A percentile compares a stretch with the other conserved stretches of the same genome.
Evolutionary conservation across 2,797 vertebrate species (phyloP).

Genomic region (Molossus molossus): DNA sequence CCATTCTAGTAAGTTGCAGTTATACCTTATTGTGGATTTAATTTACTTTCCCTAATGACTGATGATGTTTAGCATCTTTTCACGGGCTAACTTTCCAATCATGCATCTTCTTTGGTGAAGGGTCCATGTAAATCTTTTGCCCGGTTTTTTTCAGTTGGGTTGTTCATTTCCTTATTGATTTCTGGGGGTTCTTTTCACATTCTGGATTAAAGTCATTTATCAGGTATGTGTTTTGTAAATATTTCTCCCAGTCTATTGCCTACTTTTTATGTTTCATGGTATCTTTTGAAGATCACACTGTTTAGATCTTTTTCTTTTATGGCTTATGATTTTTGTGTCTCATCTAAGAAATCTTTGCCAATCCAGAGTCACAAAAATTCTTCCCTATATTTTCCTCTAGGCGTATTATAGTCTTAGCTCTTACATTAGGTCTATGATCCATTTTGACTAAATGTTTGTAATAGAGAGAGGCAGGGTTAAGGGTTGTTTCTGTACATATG

Average conservation of each 20-base stretch:
- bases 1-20: rapidly evolving
- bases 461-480: rapidly evolving
- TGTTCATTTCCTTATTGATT: background rate
- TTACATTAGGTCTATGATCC: background rate
- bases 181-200: background rate
- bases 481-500: background rate
- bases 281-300: background rate
- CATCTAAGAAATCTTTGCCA: background rate
- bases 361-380: background rate
- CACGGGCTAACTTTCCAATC: rapidly evolving
- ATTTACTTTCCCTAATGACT: background rate
- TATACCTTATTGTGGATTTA: background rate
- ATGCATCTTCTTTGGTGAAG: background rate
- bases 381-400: background rate
- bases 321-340: background rate
- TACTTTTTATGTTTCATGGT: background rate
- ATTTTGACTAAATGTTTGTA: background rate
- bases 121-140: background rate
- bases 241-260: background rate
- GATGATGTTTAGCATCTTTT: rapidly evolving
- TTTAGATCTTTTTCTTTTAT: background rate
- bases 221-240: background rate
- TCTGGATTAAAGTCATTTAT: background rate
- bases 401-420: background rate
- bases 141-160: background rate